Percentiles rank a stretch among this genome's conserved stretches.
These are phyloP conservation scores for Euphysa ruthae DNA, from an alignment of 30 jellyfish, hydroid and myxozoan species.

Conservation along the genomic window DNA sequence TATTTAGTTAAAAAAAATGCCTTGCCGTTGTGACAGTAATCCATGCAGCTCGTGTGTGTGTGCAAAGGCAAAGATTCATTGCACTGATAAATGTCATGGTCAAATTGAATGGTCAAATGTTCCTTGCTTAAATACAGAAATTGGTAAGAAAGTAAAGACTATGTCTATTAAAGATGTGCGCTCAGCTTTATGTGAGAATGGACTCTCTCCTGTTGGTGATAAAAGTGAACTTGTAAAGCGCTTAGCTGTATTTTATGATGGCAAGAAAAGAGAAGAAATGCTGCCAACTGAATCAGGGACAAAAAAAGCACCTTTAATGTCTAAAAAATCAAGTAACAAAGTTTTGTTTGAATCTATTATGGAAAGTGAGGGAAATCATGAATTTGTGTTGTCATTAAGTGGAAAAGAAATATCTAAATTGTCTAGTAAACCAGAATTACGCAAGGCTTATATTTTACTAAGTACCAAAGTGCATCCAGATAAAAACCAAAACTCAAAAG, in stretches of 20 bases:
- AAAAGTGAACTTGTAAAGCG: conserved; percentile 26
- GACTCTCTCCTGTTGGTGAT: conserved; percentile 25
- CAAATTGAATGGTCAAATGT: conserved; percentile 3
- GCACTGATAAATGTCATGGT: conserved; percentile 35
- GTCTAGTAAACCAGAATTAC: conserved; percentile 24
- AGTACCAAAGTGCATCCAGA: conserved; percentile 37
- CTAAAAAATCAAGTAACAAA: not conserved
- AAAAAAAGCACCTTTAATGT: not conserved
- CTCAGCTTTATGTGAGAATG: conserved; percentile 24
- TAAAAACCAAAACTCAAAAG: conserved; percentile 12
- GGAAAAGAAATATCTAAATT: not conserved
- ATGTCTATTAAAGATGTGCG: conserved; percentile 27
- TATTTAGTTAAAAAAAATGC: conserved; percentile 24
- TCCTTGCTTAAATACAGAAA: conserved; percentile 37
- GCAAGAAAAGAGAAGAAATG: not conserved
- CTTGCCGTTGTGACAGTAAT: conserved; percentile 29
- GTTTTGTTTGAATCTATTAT: conserved; percentile 7
- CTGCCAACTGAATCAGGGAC: not conserved
- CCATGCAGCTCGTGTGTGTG: conserved; percentile 33
- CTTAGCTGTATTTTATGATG: conserved; percentile 18
- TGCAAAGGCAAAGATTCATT: conserved; percentile 8
- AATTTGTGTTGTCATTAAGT: conserved; percentile 17
- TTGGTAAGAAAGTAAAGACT: conserved; percentile 26
- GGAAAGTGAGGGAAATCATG: conserved; percentile 26
- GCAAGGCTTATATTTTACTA: conserved; percentile 25